Percentiles rank a stretch among this genome's conserved stretches.
Evolutionary conservation across 2,113 vertebrate genomes (phyloP).

Genomic region (Miniopterus natalensis): DNA sequence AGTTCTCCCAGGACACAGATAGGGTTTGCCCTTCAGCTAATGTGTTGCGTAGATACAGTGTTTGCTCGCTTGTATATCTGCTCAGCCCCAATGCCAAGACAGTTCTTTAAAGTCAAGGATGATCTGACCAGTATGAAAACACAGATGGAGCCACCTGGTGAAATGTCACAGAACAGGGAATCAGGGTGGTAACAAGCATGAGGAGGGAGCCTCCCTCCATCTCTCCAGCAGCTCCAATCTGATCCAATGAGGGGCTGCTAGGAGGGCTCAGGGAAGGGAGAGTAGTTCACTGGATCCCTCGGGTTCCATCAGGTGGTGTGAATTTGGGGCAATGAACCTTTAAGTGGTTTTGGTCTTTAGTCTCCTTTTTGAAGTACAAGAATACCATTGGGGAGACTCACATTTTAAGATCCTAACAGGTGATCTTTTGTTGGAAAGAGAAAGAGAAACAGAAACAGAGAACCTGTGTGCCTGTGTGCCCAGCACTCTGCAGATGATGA

Average conservation of each 20-base stretch:
- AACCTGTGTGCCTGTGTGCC: not conserved
- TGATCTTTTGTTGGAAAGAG: not conserved
- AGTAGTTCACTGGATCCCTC: not conserved
- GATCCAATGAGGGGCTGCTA: not conserved
- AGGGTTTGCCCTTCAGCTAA: constrained; percentile 41
- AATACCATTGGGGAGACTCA: not conserved
- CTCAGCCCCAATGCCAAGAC: constrained; percentile 51
- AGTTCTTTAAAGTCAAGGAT: constrained; percentile 67
- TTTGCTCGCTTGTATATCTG: constrained; percentile 49
- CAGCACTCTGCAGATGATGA: not conserved
- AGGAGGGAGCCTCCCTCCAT: constrained; percentile 17
- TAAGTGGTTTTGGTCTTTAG: not conserved
- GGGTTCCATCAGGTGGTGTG: not conserved
- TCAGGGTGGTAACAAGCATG: constrained; percentile 20
- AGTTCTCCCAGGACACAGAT: not conserved
- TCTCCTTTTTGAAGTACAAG: not conserved
- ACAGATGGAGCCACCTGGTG: constrained; percentile 57
- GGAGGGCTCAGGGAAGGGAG: not conserved
- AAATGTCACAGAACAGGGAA: constrained; percentile 73
- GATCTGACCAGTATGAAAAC: constrained; percentile 72
- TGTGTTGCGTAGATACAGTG: not conserved
- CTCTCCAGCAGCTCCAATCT: not conserved
- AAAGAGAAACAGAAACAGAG: not conserved
- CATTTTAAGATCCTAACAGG: not conserved
- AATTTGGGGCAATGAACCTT: not conserved